phyloP scores from a whole-genome alignment of 2,797 vertebrate species.

The Crocodylus rhombifer region DNA sequence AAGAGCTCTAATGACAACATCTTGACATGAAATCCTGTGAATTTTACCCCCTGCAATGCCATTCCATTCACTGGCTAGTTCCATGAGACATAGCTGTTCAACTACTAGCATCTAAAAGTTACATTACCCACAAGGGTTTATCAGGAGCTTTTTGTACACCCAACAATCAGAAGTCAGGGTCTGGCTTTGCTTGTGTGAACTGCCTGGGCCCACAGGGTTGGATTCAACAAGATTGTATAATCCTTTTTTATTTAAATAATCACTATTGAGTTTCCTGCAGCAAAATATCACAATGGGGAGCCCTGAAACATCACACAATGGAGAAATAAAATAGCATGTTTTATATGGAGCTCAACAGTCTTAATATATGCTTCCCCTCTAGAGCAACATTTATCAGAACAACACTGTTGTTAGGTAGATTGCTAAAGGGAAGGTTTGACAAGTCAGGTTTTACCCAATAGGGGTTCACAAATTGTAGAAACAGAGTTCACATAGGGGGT shows the following conservation, averaged over 20 bases:
- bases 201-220: slow-evolving; percentile 4
- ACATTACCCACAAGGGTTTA: background rate
- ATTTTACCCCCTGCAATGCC: background rate
- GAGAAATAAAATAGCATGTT: slow-evolving; percentile 29
- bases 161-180: background rate
- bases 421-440: slow-evolving; percentile 34
- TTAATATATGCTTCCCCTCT: slow-evolving; percentile 16
- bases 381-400: slow-evolving; percentile 29
- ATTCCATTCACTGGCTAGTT: background rate
- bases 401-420: slow-evolving; percentile 29
- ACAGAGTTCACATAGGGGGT: slow-evolving; percentile 10
- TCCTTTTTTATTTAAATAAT: slow-evolving; percentile 59
- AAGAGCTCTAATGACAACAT: background rate
- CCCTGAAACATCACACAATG: background rate
- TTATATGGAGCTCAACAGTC: slow-evolving; percentile 24
- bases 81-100: background rate
- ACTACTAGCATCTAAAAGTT: background rate
- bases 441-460: slow-evolving; percentile 5
- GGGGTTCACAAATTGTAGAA: slow-evolving; percentile 3
- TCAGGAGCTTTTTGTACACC: slow-evolving; percentile 1
- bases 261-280: slow-evolving; percentile 29
- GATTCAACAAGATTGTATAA: background rate
- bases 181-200: background rate
- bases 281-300: slow-evolving; percentile 36
- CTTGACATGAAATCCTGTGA: background rate